Evolutionary conservation across 2,113 vertebrate species (phyloP).

Genomic region (Mastomys coucha): DNA sequence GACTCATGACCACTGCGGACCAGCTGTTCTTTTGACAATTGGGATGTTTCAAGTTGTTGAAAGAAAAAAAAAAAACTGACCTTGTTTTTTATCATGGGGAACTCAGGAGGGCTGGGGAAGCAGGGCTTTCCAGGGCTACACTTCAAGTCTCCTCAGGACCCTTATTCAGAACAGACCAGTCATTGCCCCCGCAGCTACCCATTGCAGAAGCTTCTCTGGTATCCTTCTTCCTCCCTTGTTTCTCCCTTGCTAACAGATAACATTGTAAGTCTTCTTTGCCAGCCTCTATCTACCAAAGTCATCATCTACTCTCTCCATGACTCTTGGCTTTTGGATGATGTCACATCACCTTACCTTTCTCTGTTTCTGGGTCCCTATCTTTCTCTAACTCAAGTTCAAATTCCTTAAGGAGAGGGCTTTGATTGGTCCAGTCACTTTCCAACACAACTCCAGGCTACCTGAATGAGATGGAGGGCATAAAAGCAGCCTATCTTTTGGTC

Average conservation of each 20-base stretch:
- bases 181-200: background rate
- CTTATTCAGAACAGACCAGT: background rate
- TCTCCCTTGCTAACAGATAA: background rate
- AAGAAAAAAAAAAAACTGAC: slow-evolving; percentile 18
- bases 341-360: background rate
- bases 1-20: background rate
- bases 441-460: background rate
- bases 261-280: background rate
- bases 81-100: background rate
- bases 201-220: background rate
- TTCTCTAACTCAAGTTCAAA: background rate
- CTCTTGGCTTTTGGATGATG: background rate
- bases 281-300: background rate
- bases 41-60: slow-evolving; percentile 28
- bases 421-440: background rate
- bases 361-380: background rate
- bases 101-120: slow-evolving; percentile 2
- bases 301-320: background rate
- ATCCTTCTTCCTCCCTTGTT: background rate
- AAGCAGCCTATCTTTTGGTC: background rate
- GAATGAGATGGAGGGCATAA: background rate
- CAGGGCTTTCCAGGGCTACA: background rate
- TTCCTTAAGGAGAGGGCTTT: background rate
- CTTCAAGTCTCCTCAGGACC: background rate
- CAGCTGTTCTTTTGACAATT: background rate